phyloP scores from a whole-genome alignment of 2,888 invertebrate genomes.

The Sericinus montela region DNA sequence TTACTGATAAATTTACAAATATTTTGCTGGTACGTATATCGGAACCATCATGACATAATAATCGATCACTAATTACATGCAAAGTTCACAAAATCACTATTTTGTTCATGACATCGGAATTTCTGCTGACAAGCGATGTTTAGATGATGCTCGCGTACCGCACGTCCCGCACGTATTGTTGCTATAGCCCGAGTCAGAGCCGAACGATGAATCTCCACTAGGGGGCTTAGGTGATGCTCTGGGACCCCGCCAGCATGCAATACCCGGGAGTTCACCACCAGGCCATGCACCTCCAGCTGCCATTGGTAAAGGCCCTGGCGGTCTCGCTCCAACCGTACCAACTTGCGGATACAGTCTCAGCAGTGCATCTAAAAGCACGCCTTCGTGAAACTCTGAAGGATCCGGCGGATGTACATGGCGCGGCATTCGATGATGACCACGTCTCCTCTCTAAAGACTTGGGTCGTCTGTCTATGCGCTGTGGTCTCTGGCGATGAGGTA shows the following conservation, averaged over 20 bases:
- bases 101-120: slow-evolving; percentile 71
- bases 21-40: slow-evolving; percentile 4
- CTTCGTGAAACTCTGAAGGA: slow-evolving; percentile 89
- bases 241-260: slow-evolving; percentile 79
- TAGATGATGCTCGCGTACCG: slow-evolving; percentile 79
- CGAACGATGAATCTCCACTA: slow-evolving; percentile 87
- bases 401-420: slow-evolving; percentile 83
- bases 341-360: slow-evolving; percentile 85
- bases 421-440: slow-evolving; percentile 63
- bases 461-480: slow-evolving; percentile 80
- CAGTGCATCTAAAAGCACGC: slow-evolving; percentile 86
- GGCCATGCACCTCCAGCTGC: slow-evolving; percentile 85
- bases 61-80: slow-evolving; percentile 32
- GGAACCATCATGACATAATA: slow-evolving; percentile 44
- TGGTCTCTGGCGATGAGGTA: slow-evolving; percentile 79
- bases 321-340: slow-evolving; percentile 81
- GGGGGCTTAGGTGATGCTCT: slow-evolving; percentile 80
- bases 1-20: background rate
- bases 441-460: slow-evolving; percentile 72
- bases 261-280: slow-evolving; percentile 80
- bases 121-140: slow-evolving; percentile 70
- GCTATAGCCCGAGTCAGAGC: slow-evolving; percentile 92
- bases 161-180: slow-evolving; percentile 86
- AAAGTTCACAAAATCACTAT: slow-evolving; percentile 31
- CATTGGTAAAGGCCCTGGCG: slow-evolving; percentile 61